Evolutionary conservation across 2,113 vertebrate species (phyloP), one percentile per base, ranked within the genome.

Genomic region (Phoxinus phoxinus): DNA sequence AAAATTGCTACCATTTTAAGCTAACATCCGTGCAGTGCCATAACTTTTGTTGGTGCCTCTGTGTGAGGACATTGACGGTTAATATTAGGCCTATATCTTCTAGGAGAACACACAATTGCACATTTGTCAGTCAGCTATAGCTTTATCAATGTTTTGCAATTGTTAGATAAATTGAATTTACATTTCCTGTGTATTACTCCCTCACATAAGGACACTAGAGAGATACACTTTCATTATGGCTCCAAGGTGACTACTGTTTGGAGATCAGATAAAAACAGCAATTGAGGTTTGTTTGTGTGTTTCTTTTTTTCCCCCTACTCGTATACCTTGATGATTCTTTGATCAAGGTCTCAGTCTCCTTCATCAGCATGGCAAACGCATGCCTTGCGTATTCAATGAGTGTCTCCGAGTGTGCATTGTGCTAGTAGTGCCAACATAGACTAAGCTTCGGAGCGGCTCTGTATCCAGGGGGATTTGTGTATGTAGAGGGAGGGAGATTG

Each of bases 291-390:
- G 69, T 81, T 88, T 88, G 74, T 71, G 81, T 76, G 27, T 53
- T 27, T 19, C 27, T 76, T 76, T 51, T 48, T 25, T 8, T 4
- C 3, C 58, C 27, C 59, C 59, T 56, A 61, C 56, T 75, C 32
- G 25, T 65, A 41, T 37, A 80, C 63, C 65, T 84, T 86, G 81
- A 86, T 75, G 73, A 65, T 76, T 75, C 76, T 69, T 88, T 65
- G 76, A 84, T 81, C 85, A 81, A 84, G 81, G 85, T 84, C 75
- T 81, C 48, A 27, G 81, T 86, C 46, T 86, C 76, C 76, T 83
- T 80, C 83, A 37, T 78, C 37, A 73, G 17, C 27, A 85, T 37
- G 46, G 37, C 41, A 44, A 79, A 78, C 81, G n/a, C 71, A 87
- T 3, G 37, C 78, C 4, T 27, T 69, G 78, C 63, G 51, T 63